Conservation (phyloP, 1,140 invertebrate genomes). For the Yoshiicerus persimilis region DNA sequence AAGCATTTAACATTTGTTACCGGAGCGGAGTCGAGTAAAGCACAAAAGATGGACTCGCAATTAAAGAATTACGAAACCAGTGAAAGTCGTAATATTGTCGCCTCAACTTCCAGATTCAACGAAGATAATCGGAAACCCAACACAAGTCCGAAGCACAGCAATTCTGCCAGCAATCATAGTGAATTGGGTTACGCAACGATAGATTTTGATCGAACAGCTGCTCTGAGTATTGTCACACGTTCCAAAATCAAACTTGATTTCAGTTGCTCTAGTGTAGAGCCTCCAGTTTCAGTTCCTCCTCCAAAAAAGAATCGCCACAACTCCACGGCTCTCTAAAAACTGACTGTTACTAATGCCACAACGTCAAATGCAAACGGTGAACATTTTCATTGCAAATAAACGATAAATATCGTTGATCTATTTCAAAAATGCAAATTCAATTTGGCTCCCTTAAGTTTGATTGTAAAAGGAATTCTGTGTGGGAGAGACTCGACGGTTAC, state of each 20-base stretch:
- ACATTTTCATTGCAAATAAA: too few species aligned
- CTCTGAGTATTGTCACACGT: slow-evolving; percentile 59
- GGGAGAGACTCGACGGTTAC: too few species aligned
- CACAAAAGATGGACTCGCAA: neutral
- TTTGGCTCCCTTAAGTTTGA: too few species aligned
- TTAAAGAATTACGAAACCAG: neutral
- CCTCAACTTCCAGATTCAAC: neutral
- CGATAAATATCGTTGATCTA: too few species aligned
- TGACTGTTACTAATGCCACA: neutral
- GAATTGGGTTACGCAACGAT: slow-evolving; percentile 81
- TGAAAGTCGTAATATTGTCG: neutral
- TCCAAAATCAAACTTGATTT: slow-evolving; percentile 47
- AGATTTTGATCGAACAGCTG: slow-evolving; percentile 88
- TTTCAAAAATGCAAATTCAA: too few species aligned
- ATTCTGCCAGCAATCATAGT: neutral
- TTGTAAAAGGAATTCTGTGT: too few species aligned
- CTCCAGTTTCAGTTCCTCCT: slow-evolving; percentile 57
- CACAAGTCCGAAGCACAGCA: neutral
- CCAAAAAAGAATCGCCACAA: slow-evolving; percentile 68
- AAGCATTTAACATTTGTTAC: slow-evolving; percentile 33
- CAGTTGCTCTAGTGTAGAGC: neutral
- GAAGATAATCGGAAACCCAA: neutral
- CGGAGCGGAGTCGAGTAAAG: neutral
- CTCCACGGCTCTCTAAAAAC: slow-evolving; percentile 55
- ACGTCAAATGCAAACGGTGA: too few species aligned